phyloP scores from a whole-genome alignment of 2,113 vertebrate genomes.

The Anser brachyrhynchus region DNA sequence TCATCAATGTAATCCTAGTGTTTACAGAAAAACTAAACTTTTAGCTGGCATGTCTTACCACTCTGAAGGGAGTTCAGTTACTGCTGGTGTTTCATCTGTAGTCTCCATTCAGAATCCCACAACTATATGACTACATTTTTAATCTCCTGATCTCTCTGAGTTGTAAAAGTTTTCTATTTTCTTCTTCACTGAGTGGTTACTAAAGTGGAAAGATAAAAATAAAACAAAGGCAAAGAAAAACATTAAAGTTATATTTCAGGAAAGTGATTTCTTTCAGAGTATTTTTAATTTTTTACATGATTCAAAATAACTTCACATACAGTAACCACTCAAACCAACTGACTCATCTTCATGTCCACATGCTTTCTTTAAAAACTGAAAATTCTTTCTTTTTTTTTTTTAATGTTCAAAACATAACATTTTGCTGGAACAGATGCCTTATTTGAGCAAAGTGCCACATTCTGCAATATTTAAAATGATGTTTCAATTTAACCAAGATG shows the following conservation, averaged over 20 bases:
- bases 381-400: constrained; percentile 61
- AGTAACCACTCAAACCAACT: constrained; percentile 72
- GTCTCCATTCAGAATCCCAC: constrained; percentile 56
- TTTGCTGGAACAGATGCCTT: constrained; percentile 80
- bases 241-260: constrained; percentile 76
- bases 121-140: not conserved
- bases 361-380: constrained; percentile 78
- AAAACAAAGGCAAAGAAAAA: constrained; percentile 73
- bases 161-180: constrained; percentile 55
- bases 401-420: constrained; percentile 76
- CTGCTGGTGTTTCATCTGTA: not conserved
- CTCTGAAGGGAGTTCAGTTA: not conserved
- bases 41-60: constrained; percentile 27
- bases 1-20: constrained; percentile 18
- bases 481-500: constrained; percentile 67
- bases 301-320: constrained; percentile 74
- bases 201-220: constrained; percentile 69
- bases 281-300: constrained; percentile 77
- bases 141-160: constrained; percentile 50
- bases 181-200: constrained; percentile 12
- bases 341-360: constrained; percentile 76
- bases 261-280: constrained; percentile 74
- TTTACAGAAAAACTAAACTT: constrained; percentile 44
- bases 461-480: constrained; percentile 75
- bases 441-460: constrained; percentile 72